Evolutionary conservation across 2,113 vertebrate genomes (phyloP).

Genomic region (Nyctereutes procyonoides): DNA sequence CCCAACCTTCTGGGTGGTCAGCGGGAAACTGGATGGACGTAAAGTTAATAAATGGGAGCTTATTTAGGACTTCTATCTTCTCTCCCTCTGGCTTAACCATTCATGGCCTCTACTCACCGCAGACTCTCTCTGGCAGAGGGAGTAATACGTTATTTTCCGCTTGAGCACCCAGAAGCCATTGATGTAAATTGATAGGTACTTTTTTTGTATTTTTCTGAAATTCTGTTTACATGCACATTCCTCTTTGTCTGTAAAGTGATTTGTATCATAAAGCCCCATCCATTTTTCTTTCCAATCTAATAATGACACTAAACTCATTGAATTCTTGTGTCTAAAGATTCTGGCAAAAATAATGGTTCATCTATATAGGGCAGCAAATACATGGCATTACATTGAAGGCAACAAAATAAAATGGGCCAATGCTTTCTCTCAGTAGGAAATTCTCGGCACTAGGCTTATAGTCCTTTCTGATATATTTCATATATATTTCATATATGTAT

Average conservation of each 20-base stretch:
- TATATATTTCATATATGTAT: not conserved
- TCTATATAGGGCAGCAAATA: not conserved
- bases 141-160: conserved; percentile 74
- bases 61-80: not conserved
- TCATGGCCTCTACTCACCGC: conserved; percentile 10
- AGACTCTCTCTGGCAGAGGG: conserved; percentile 32
- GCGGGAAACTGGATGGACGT: not conserved
- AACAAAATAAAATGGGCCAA: not conserved
- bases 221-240: conserved; percentile 68
- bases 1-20: not conserved
- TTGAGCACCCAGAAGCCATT: conserved; percentile 67
- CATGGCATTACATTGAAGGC: not conserved
- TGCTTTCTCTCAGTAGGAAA: not conserved
- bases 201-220: conserved; percentile 73
- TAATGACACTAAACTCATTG: conserved; percentile 56
- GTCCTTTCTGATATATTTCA: not conserved
- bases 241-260: conserved; percentile 65
- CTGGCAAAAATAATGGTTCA: not conserved
- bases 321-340: conserved; percentile 27
- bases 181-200: conserved; percentile 73
- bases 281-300: conserved; percentile 61
- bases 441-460: not conserved
- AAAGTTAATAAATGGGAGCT: not conserved
- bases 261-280: conserved; percentile 50
- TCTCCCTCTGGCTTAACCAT: conserved; percentile 36